These are phyloP conservation scores for Taphrorychus bicolor DNA, from an alignment of 2,888 invertebrate species.

Conservation along the genomic window DNA sequence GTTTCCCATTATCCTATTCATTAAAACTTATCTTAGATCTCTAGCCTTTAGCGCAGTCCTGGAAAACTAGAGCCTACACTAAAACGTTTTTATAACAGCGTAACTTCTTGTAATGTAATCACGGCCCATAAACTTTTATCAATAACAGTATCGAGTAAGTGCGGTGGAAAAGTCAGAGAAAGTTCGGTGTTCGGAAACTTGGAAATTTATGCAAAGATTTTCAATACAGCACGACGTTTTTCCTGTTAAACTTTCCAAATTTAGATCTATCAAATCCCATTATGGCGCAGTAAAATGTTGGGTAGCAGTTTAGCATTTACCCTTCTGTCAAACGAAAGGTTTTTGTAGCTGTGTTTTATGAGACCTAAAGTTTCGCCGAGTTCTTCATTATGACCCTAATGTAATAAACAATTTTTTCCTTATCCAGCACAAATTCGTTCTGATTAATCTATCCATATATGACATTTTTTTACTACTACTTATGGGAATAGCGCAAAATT, in stretches of 20 bases:
- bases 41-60: no score
- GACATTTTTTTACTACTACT: no score
- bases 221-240: constrained; percentile 26
- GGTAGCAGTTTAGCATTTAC: constrained; percentile 24
- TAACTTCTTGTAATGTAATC: neutral
- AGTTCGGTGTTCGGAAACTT: constrained; percentile 16
- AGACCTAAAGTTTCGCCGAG: no score
- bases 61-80: no score
- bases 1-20: neutral
- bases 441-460: no score
- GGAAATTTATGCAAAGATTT: constrained; percentile 31
- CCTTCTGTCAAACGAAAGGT: neutral
- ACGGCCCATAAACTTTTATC: constrained; percentile 17
- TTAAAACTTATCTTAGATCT: no score
- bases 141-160: constrained; percentile 27
- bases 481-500: no score
- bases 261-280: constrained; percentile 34
- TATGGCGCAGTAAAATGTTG: constrained; percentile 22
- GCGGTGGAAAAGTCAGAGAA: constrained; percentile 18
- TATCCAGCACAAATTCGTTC: no score
- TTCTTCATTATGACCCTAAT: no score
- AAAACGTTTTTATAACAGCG: neutral
- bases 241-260: constrained; percentile 31
- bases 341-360: no score
- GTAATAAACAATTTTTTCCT: no score